Evolutionary conservation across 1,140 invertebrate species (phyloP).

Genomic region (Gonioctena quinquepunctata): DNA sequence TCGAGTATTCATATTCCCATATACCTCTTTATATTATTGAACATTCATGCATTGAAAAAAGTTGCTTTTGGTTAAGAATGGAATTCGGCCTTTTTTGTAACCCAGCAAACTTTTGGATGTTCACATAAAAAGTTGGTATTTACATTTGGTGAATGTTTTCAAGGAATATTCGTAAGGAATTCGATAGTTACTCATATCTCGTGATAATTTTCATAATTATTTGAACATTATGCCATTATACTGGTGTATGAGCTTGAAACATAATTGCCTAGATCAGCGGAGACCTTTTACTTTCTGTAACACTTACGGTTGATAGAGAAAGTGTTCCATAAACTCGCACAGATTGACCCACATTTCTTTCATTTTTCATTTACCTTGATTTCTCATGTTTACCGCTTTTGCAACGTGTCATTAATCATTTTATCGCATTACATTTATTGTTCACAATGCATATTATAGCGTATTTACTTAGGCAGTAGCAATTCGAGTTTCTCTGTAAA

Average conservation of each 20-base stretch:
- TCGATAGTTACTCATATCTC: neutral
- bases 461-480: neutral
- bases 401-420: conserved; percentile 2
- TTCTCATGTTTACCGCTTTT: conserved; percentile 9
- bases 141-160: no score
- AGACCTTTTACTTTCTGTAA: conserved; percentile 15
- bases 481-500: neutral
- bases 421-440: neutral
- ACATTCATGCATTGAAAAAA: no score
- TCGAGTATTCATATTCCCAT: no score
- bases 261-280: neutral
- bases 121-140: no score
- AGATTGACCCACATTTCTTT: conserved; percentile 6
- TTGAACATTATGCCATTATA: conserved; percentile 1
- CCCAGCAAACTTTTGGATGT: no score
- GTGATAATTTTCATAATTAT: neutral
- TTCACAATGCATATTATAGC: neutral
- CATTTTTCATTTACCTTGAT: conserved; percentile 10
- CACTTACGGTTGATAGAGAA: conserved; percentile 5
- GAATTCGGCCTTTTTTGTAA: no score
- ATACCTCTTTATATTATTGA: no score
- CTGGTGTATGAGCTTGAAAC: neutral
- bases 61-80: no score
- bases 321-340: conserved; percentile 8
- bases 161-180: no score